Percentiles rank a stretch among this genome's conserved stretches.
Conservation (phyloP, 2,113 vertebrate species). For the Nansenia antarctica region DNA sequence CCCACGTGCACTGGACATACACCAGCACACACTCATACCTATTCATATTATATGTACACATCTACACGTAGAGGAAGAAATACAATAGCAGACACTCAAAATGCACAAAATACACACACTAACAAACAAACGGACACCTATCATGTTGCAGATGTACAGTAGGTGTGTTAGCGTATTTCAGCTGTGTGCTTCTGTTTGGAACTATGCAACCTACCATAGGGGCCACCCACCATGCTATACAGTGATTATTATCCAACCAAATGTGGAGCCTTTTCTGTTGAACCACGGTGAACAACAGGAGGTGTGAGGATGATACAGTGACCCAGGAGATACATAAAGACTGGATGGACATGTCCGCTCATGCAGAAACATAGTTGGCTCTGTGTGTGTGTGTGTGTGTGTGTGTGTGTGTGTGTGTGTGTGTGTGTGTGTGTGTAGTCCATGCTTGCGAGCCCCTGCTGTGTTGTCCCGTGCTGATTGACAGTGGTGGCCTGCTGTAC, state of each 20-base stretch:
- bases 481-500: conserved; percentile 60
- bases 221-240: too few species aligned
- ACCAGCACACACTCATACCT: conserved; percentile 16
- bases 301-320: neutral
- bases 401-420: conserved; percentile 19
- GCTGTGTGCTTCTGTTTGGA: too few species aligned
- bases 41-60: neutral
- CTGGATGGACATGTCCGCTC: neutral
- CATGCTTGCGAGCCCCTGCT: conserved; percentile 39
- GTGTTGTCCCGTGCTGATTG: conserved; percentile 61
- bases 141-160: too few species aligned
- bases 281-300: conserved; percentile 5
- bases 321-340: neutral
- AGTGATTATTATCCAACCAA: too few species aligned
- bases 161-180: too few species aligned
- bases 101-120: neutral
- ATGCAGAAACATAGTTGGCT: neutral
- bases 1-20: conserved; percentile 1
- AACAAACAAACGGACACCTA: too few species aligned
- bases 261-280: too few species aligned
- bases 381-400: conserved; percentile 18
- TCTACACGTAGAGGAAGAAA: too few species aligned
- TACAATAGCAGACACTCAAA: neutral
- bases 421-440: conserved; percentile 17
- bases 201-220: too few species aligned